Conservation (phyloP, 2,113 vertebrate genomes). For the Triplophysa siluroides region DNA sequence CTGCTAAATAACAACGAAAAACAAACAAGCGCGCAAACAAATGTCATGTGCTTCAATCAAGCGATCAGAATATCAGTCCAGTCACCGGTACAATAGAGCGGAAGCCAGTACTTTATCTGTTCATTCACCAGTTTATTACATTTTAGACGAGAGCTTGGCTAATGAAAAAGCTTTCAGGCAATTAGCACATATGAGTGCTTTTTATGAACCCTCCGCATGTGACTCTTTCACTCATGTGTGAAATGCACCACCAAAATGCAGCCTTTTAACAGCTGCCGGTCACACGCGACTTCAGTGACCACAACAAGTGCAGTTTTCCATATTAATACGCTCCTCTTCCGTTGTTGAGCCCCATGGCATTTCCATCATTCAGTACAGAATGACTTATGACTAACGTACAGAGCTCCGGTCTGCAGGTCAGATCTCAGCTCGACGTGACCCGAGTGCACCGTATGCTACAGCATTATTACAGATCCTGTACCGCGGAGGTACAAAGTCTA, state of each 20-base stretch:
- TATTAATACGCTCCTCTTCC: slow-evolving; percentile 6
- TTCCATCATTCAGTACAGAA: slow-evolving; percentile 6
- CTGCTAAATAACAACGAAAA: not conserved
- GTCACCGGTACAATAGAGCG: not conserved
- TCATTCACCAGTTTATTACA: slow-evolving; percentile 31
- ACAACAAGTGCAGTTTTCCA: slow-evolving; percentile 5
- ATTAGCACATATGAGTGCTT: slow-evolving; percentile 13
- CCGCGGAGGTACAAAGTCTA: slow-evolving; percentile 5
- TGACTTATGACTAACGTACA: not conserved
- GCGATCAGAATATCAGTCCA: slow-evolving; percentile 23
- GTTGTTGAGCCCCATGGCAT: not conserved
- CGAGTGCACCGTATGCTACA: not conserved
- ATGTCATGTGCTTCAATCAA: not conserved
- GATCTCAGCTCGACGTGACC: slow-evolving; percentile 19
- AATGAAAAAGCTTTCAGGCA: slow-evolving; percentile 37
- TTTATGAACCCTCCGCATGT: not conserved
- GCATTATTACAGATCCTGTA: slow-evolving; percentile 12
- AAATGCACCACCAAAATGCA: not conserved
- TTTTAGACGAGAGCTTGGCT: slow-evolving; percentile 19
- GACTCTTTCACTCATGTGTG: slow-evolving; percentile 14
- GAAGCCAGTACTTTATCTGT: slow-evolving; percentile 13
- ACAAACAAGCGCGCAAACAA: not conserved
- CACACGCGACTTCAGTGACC: not conserved
- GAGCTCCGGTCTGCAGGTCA: slow-evolving; percentile 3
- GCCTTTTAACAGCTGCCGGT: not conserved